Evolutionary conservation across 2,888 invertebrate species (phyloP), one percentile per base, ranked within the genome.

Genomic region (Hyppa rectilinea): DNA sequence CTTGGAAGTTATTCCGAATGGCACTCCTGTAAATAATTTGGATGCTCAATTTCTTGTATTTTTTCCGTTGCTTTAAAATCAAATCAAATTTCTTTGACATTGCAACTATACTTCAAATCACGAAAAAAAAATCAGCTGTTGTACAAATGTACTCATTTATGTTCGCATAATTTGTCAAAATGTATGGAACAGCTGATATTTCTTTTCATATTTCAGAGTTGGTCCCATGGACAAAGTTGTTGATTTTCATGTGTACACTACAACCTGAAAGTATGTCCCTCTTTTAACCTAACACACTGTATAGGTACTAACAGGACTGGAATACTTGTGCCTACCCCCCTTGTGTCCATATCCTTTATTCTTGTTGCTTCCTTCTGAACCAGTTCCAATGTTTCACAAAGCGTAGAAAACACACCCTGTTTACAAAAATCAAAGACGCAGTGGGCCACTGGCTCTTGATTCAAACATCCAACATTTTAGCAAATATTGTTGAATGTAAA

Each of bases 401-500:
- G 1, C 9, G 1, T 9, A 26, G 14, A 34, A n/a, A 43, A 2
- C 12, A 14, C 12, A 10, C 14, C n/a, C 12, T 34, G 12, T 36
- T 3, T 14, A 40, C 12, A 60, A 60, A 55, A 26, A 10, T 17
- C 40, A 7, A 43, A 52, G 40, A 58, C 20, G 34, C 26, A 6
- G 40, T 38, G 14, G 38, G 38, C 5, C 20, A 31, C 17, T 62
- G 47, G 36, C n/a, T 49, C 26, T 7, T 69, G 4, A 62, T 53
- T 20, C 26, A 29, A 43, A 58, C 17, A 65, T 38, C 34, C 45
- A 59, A 55, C 34, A 40, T 78, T 52, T 50, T 45, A 36, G 43
- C 58, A 81, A 78, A 81, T 77, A 71, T 78, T 81, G 40, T 61
- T 77, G 23, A 43, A 77, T 71, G 23, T 59, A 75, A 79, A 79